Base-by-base conservation (phyloP, 2,797 vertebrate genomes). In the Aldrovandia affinis region DNA sequence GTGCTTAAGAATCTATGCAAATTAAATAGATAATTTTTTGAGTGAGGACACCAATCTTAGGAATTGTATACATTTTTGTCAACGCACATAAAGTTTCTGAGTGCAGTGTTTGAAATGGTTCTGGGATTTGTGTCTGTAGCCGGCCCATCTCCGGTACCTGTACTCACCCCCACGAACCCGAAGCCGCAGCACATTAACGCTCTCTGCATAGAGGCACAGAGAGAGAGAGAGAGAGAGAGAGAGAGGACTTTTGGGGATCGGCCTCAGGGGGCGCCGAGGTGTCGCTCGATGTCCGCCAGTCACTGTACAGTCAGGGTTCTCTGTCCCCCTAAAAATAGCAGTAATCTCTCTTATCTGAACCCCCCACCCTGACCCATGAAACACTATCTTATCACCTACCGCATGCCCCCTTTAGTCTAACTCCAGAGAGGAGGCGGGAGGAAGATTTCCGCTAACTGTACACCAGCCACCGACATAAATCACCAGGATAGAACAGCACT, bases 391-490 rank as follows among this genome's bases (percentile, higher is more conserved):
- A 83, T 88, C 75, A 28, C 20, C 86, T 84, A 78, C 89, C 78
- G 82, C 87, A 89, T 83, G 65, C 86, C 83, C 54, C 28, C 83
- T 87, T 86, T 0, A 42, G 77, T 83, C 88, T 87, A 85, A 90
- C 89, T 90, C 57, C 65, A 81, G 85, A 33, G 59, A 88, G 85
- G 85, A 90, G 82, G 85, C 85, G 54, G 83, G 79, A 83, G 85
- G 88, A 92, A 92, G 90, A 91, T 87, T 90, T 88, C 88, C 84
- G 87, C 88, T 88, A 84, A 88, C 91, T 86, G 80, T 77, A 78
- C 85, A 86, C 82, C 81, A 85, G 87, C 80, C 82, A 57, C 83
- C 86, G 90, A 89, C 90, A 93, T 93, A 90, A 92, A 91, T 93
- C 91, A 91, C 80, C 4, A 2, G 84, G 84, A 90, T 86, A 84